Evolutionary conservation across 2,888 invertebrate genomes (phyloP).

Genomic region (Tetranychus piercei): DNA sequence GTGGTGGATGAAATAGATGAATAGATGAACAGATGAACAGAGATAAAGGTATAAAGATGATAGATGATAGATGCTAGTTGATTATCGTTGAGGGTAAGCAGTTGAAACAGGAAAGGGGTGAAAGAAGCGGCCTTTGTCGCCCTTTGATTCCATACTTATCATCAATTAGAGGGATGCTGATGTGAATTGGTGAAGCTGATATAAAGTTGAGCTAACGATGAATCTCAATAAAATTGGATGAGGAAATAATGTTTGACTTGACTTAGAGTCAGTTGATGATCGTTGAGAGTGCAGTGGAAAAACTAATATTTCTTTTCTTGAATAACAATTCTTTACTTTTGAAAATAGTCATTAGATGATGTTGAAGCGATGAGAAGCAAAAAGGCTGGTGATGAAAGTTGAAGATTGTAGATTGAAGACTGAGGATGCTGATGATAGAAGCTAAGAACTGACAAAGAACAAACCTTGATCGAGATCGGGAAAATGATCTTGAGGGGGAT

Average conservation of each 20-base stretch:
- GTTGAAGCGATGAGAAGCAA: background rate
- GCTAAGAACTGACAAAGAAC: background rate
- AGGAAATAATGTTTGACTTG: background rate
- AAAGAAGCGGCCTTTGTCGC: background rate
- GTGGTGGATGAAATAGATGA: background rate
- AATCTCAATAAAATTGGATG: background rate
- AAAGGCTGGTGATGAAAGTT: background rate
- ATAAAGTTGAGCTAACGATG: background rate
- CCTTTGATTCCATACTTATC: conserved; percentile 1
- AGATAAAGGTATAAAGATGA: background rate
- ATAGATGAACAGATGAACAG: background rate
- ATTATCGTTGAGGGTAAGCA: background rate
- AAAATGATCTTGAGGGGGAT: background rate
- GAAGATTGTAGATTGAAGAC: background rate
- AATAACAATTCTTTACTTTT: background rate
- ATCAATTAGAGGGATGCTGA: background rate
- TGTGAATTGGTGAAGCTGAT: background rate
- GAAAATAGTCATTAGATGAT: conserved; percentile 1
- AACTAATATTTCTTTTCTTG: background rate
- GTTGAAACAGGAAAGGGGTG: background rate
- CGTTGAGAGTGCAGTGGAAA: background rate
- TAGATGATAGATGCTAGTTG: background rate
- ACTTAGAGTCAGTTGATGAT: background rate
- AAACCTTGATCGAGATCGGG: background rate
- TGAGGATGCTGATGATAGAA: background rate